A percentile compares a stretch with the other conserved stretches of the same genome.
Evolutionary conservation across 2,888 invertebrate species (phyloP).

Genomic region (Strigamia maritima): DNA sequence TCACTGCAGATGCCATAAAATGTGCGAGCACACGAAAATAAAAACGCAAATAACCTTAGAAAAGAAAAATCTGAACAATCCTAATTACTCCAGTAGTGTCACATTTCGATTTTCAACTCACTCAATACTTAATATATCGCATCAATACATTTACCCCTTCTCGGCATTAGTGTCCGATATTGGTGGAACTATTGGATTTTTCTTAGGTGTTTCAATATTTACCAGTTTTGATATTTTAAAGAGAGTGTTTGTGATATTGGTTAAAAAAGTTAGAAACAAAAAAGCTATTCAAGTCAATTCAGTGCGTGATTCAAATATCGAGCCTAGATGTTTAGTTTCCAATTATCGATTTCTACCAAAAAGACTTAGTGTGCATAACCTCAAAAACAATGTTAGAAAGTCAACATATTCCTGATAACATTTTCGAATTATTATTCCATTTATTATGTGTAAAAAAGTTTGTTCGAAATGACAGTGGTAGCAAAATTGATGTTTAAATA

Average conservation of each 20-base stretch:
- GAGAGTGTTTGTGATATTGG: not conserved
- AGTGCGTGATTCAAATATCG: not conserved
- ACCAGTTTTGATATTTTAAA: not conserved
- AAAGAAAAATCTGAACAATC: not conserved
- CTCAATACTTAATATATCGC: not conserved
- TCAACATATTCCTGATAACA: too few relatives aligned
- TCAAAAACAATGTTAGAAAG: not conserved
- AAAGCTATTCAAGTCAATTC: not conserved
- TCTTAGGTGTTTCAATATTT: not conserved
- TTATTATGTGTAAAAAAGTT: too few relatives aligned
- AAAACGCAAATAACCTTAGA: not conserved
- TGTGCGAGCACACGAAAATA: not conserved
- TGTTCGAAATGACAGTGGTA: too few relatives aligned
- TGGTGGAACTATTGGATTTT: slow-evolving; percentile 2
- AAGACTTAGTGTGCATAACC: not conserved
- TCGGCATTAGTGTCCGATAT: slow-evolving; percentile 4
- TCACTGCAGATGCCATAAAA: not conserved
- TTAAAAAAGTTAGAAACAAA: not conserved
- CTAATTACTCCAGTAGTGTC: not conserved
- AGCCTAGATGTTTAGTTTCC: not conserved
- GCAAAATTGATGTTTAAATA: too few relatives aligned
- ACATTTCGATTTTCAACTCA: not conserved
- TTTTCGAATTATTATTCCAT: too few relatives aligned
- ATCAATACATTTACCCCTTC: not conserved
- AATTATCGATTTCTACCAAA: not conserved